These are phyloP conservation scores for Anarhynchus alexandrinus DNA, from an alignment of 2,113 vertebrate genomes.

Conservation along the genomic window DNA sequence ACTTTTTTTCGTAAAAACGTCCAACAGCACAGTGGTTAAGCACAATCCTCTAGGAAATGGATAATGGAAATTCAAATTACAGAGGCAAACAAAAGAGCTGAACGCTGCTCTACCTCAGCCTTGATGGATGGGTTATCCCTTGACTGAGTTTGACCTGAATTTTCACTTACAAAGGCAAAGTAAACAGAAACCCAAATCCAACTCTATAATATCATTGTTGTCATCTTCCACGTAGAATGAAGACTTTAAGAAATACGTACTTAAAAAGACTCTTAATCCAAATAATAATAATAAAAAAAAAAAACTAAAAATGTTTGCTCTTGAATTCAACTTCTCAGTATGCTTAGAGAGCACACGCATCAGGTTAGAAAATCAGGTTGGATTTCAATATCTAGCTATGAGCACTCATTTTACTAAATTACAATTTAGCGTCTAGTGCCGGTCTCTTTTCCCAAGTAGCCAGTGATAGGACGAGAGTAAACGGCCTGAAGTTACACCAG, in stretches of 20 bases:
- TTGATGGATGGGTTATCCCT: not conserved
- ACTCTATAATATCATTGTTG: not conserved
- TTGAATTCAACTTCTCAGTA: not conserved
- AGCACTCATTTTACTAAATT: not conserved
- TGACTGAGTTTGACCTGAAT: conserved; percentile 31
- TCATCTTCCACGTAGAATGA: not conserved
- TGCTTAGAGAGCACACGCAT: not conserved
- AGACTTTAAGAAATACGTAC: not conserved
- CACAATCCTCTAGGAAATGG: conserved; percentile 19
- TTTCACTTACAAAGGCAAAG: conserved; percentile 39
- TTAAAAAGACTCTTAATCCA: not conserved
- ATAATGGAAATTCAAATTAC: conserved; percentile 51
- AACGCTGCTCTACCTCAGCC: not conserved
- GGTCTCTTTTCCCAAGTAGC: not conserved
- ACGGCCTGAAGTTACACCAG: not conserved
- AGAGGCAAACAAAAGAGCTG: conserved; percentile 26
- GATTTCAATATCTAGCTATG: not conserved
- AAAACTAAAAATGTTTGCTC: not conserved
- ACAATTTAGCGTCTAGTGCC: not conserved
- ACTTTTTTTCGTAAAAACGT: not conserved
- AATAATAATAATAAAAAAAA: not conserved
- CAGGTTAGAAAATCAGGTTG: not conserved
- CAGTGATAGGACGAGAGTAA: not conserved
- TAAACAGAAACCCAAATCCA: conserved; percentile 25
- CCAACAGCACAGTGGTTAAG: not conserved